Percentiles rank a stretch among this genome's conserved stretches.
Conservation (phyloP, 1,140 invertebrate species). For the Ctenoplectra terminalis region DNA sequence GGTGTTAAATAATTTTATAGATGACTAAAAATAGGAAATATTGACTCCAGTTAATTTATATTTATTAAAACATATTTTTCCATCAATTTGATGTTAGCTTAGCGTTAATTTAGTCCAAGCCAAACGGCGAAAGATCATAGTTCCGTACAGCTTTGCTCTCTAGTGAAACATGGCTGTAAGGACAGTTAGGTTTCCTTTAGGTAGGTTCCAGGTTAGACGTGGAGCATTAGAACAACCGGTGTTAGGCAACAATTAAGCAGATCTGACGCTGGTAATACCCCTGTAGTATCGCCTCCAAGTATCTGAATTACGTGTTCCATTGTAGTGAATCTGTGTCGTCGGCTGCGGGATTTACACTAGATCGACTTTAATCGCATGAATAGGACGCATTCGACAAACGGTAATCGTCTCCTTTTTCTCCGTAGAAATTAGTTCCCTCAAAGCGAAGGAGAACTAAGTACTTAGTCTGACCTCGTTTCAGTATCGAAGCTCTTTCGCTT, state of each 20-base stretch:
- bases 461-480: slow-evolving; percentile 7
- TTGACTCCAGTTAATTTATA: no score
- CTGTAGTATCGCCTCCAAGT: slow-evolving; percentile 32
- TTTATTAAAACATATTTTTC: no score
- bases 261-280: slow-evolving; percentile 61
- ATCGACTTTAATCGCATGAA: slow-evolving; percentile 52
- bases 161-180: slow-evolving; percentile 12
- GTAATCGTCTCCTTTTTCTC: neutral
- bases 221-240: slow-evolving; percentile 52
- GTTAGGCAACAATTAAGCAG: slow-evolving; percentile 67
- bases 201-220: slow-evolving; percentile 39
- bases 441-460: neutral
- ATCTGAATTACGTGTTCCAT: slow-evolving; percentile 38
- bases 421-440: slow-evolving; percentile 13
- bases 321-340: slow-evolving; percentile 24
- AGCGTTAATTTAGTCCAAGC: neutral
- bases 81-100: neutral
- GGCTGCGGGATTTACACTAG: slow-evolving; percentile 47
- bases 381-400: slow-evolving; percentile 1
- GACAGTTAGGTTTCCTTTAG: slow-evolving; percentile 27
- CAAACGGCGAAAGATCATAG: neutral
- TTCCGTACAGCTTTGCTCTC: slow-evolving; percentile 13
- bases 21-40: neutral
- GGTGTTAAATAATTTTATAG: neutral
- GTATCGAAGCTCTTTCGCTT: neutral